Evolutionary conservation across 2,797 vertebrate species (phyloP).

Genomic region (Danio tinwini): DNA sequence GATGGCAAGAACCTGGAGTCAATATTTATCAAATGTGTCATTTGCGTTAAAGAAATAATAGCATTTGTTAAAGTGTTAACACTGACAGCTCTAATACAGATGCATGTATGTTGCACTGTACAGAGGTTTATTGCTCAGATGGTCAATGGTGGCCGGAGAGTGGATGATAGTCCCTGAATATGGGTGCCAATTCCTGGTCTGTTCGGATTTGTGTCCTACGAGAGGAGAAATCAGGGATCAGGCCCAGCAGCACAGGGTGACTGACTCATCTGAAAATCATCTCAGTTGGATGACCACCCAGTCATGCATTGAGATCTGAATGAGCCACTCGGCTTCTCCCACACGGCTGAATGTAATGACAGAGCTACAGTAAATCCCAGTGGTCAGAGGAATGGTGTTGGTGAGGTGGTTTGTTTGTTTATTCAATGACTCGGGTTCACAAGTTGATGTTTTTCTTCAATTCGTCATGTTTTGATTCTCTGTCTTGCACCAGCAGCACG

Average conservation of each 20-base stretch:
- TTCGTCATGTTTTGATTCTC: slow-evolving; percentile 2
- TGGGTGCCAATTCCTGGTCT: not conserved
- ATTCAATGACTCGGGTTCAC: slow-evolving; percentile 23
- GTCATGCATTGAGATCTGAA: slow-evolving; percentile 42
- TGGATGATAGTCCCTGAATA: not conserved
- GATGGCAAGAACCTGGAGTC: too few species aligned
- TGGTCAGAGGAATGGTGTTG: not conserved
- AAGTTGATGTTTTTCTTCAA: slow-evolving; percentile 14
- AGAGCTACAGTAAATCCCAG: slow-evolving; percentile 15
- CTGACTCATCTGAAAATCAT: slow-evolving; percentile 47
- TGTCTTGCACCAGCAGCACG: slow-evolving; percentile 1
- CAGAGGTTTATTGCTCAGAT: slow-evolving; percentile 13
- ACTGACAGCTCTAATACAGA: not conserved
- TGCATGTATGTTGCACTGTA: not conserved
- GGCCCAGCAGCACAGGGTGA: slow-evolving; percentile 24
- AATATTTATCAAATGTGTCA: too few species aligned
- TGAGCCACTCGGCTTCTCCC: slow-evolving; percentile 38
- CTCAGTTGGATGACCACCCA: slow-evolving; percentile 49
- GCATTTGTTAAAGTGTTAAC: too few species aligned
- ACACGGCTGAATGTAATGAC: slow-evolving; percentile 13
- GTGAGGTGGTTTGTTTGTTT: slow-evolving; percentile 26
- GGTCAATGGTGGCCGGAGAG: slow-evolving; percentile 3
- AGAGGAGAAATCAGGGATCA: slow-evolving; percentile 37
- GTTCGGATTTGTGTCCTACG: slow-evolving; percentile 12
- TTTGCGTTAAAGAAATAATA: too few species aligned